Evolutionary conservation across 2,888 invertebrate genomes (phyloP).

Genomic region (Hylaea fasciaria): DNA sequence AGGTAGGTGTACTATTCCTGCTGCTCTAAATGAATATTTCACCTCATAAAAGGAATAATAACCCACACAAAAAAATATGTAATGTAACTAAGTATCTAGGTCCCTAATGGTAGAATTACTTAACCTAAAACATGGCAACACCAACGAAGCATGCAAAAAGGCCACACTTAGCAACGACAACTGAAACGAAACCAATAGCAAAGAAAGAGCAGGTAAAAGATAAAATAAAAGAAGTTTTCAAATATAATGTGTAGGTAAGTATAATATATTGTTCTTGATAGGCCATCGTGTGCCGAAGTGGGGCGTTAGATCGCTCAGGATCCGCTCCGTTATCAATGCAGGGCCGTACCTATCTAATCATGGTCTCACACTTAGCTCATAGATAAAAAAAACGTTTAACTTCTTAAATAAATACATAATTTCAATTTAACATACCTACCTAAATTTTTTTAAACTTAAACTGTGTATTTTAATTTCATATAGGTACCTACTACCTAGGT

Average conservation of each 20-base stretch:
- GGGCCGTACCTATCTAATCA: conserved; percentile 80
- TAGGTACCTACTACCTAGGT: too few species aligned
- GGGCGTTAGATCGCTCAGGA: conserved; percentile 67
- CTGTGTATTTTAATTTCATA: neutral
- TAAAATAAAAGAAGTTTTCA: conserved; percentile 31
- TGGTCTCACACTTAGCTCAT: conserved; percentile 64
- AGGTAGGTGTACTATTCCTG: too few species aligned
- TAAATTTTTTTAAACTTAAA: neutral
- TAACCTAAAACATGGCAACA: conserved; percentile 5
- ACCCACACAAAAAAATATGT: too few species aligned
- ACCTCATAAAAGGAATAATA: too few species aligned
- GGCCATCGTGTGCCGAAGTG: conserved; percentile 44
- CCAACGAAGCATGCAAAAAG: neutral
- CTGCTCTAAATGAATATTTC: too few species aligned
- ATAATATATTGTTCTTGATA: conserved; percentile 44
- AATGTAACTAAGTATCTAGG: neutral
- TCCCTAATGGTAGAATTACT: neutral
- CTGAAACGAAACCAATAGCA: neutral
- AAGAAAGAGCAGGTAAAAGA: conserved; percentile 8
- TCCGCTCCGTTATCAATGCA: conserved; percentile 72
- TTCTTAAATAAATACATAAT: conserved; percentile 53
- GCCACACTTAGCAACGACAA: neutral
- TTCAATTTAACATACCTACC: conserved; percentile 7
- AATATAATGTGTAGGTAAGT: conserved; percentile 40
- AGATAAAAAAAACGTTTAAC: conserved; percentile 63